Base-by-base conservation (phyloP, 2,797 vertebrate genomes). In the Rhinophrynus dorsalis region DNA sequence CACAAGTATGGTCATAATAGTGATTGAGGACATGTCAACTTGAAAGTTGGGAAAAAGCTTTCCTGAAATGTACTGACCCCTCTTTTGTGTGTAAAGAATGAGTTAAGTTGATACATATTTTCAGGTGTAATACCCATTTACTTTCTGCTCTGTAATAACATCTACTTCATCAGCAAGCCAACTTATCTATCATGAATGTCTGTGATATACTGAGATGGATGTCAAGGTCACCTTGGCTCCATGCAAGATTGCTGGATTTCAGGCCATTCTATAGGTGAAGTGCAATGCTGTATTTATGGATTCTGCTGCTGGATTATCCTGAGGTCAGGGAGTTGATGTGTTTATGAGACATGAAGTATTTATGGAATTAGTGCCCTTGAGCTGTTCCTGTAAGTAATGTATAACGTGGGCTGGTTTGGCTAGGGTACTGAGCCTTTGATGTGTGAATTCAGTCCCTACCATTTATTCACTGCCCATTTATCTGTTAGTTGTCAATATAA, bases 321-420 rank as follows among this genome's bases (percentile, higher is more conserved):
- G 42, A 68, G 44, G 66, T 68, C 44, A 51, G 24, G 4, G n/a
- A 37, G 27, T 35, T 18, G 18, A 11, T 33, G 26, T 48, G 26
- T 45, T 17, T 48, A 24, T 47, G 2, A 47, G 52, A 38, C 7
- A 47, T 24, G 21, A 37, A 32, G 54, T 29, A 67, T 58, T 58
- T 42, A 20, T 48, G 29, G 59, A 48, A 23, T 23, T 32, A 24
- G 29, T n/a, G 20, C 47, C 48, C 59, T 27, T 18, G 13, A 33
- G 58, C 58, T 47, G 30, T 35, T 48, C 32, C 10, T 63, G 9
- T 13, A 11, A 17, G 17, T 37, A 32, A 56, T 35, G 11, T 37
- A 33, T 37, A 35, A 11, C 54, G 21, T 18, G 11, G 37, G 37
- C 11, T 12, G 11, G 45, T 18, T 42, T 48, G 23, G 20, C 45